Conservation (phyloP, 2,888 invertebrate species). For the Eristalis tenax region DNA sequence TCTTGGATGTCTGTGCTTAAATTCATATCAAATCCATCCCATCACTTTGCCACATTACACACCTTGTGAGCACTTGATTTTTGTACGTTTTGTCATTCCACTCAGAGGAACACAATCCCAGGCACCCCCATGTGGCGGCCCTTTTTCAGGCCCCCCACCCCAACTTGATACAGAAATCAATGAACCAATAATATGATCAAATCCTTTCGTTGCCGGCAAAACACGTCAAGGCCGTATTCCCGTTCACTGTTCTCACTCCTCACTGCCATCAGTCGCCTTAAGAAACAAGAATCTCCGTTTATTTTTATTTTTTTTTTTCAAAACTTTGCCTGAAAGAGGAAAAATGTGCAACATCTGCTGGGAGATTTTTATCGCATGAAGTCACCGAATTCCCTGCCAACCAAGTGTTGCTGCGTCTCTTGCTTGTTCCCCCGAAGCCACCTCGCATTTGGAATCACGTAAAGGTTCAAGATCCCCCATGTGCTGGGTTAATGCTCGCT, state of each 20-base stretch:
- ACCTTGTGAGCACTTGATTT: not conserved
- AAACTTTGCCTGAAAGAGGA: not conserved
- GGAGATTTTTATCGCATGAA: not conserved
- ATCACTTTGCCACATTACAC: not conserved
- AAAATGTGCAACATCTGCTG: constrained; percentile 1
- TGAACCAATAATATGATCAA: not conserved
- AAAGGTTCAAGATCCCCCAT: not conserved
- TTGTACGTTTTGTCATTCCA: not conserved
- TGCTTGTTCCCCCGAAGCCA: not conserved
- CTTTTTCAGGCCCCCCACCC: too few species aligned
- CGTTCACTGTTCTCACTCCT: too few species aligned
- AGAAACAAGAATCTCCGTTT: not conserved
- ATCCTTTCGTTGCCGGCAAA: not conserved
- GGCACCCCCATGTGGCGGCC: not conserved
- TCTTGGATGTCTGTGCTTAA: not conserved
- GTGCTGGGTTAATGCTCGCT: not conserved
- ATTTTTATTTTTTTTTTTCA: too few species aligned
- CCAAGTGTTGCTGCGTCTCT: not conserved
- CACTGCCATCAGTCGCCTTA: not conserved
- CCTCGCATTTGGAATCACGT: not conserved
- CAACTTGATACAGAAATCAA: not conserved
- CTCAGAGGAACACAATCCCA: not conserved
- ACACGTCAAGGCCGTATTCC: not conserved
- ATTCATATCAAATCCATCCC: not conserved
- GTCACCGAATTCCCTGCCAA: not conserved